Evolutionary conservation across 2,113 vertebrate genomes (phyloP), one percentile per base, ranked within the genome.

Genomic region (Gavia stellata): DNA sequence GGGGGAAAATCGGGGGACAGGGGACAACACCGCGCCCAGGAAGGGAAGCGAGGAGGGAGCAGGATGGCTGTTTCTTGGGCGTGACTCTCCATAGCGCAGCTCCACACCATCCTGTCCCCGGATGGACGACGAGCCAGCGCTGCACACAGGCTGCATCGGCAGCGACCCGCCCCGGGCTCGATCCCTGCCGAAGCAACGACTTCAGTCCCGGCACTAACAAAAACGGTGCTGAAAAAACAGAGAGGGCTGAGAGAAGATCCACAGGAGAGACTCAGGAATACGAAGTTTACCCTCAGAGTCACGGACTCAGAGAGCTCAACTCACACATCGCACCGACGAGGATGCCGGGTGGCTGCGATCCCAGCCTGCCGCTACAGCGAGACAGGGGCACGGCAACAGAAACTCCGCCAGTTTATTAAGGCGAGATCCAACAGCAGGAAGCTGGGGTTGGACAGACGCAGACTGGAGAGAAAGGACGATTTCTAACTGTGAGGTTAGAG

Each of bases 291-390:
- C 14, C 50, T 16, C 5, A 3, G 58, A 78, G 40, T 20, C 66
- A 36, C 1, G 2, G 34, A 12, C 65, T 58, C 8, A 0, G 31
- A 47, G 73, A 29, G 44, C 61, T 56, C 47, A 29, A 1, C 7
- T 31, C 70, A 31, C 1, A 0, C 10, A 3, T 12, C 15, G 44
- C 67, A 14, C 3, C 3, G 4, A 12, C 1, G 1, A 33, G 56
- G 62, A 23, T 0, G 0, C 19, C 8, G 1, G 21, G n/a, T 4
- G 4, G 44, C n/a, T 8, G 1, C 0, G 6, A 4, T 10, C 61
- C 15, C 55, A 8, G 31, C 58, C 49, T 10, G 26, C 25, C 1
- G 3, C 26, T 9, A 4, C 20, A 7, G 28, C 4, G 2, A 9
- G 28, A 34, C 6, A 9, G 33, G 19, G 29, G 0, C 6, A 28